These are phyloP conservation scores for Cerceris ruficornis DNA, from an alignment of 2,888 invertebrate species.

Conservation along the genomic window DNA sequence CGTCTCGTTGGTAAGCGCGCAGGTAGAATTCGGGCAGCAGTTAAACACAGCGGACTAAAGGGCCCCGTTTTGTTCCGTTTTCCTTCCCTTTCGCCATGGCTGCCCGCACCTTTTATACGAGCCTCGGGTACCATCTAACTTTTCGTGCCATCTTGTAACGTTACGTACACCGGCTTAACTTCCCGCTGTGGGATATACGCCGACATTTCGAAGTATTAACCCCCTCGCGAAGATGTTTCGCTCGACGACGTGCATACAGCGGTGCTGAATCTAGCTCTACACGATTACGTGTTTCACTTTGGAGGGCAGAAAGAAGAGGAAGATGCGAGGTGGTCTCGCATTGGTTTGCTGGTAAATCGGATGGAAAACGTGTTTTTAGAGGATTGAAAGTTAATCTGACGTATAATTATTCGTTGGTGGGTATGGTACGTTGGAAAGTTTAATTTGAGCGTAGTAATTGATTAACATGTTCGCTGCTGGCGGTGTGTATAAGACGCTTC, in stretches of 20 bases:
- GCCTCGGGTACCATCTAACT: conserved; percentile 34
- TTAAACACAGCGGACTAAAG: conserved; percentile 6
- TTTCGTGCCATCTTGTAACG: conserved; percentile 47
- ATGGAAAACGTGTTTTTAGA: background rate
- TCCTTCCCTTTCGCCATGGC: conserved; percentile 13
- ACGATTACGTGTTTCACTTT: conserved; percentile 12
- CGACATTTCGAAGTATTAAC: conserved; percentile 59
- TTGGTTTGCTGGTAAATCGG: background rate
- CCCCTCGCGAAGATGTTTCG: conserved; percentile 34
- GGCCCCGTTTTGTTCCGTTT: background rate
- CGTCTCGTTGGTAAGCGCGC: conserved; percentile 33
- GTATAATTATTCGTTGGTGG: conserved; percentile 5
- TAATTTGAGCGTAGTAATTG: no score
- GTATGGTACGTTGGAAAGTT: conserved; percentile 1
- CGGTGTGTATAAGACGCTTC: no score
- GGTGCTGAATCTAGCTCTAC: conserved; percentile 17
- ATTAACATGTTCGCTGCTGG: no score
- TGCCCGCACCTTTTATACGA: conserved; percentile 40
- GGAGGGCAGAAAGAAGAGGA: no score
- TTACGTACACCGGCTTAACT: conserved; percentile 55
- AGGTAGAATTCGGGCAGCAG: conserved; percentile 53
- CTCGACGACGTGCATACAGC: conserved; percentile 19
- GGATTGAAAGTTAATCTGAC: background rate
- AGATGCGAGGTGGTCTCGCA: no score
- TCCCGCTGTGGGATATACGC: conserved; percentile 65